Evolutionary conservation across 2,888 invertebrate genomes (phyloP).

Genomic region (Lampropteryx suffumata): DNA sequence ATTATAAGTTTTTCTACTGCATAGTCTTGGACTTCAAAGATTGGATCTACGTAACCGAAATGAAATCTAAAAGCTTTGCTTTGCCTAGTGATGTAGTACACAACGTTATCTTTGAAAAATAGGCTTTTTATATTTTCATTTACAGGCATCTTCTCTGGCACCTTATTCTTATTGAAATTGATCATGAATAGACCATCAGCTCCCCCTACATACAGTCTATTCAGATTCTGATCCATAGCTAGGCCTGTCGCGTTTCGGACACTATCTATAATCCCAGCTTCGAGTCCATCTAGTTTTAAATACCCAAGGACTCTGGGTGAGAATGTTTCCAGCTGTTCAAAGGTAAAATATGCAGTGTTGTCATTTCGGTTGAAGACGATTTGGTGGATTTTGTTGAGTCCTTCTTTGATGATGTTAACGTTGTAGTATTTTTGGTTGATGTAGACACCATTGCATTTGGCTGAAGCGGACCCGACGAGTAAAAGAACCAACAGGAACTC

Average conservation of each 20-base stretch:
- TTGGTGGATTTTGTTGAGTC: slow-evolving; percentile 59
- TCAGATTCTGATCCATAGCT: slow-evolving; percentile 57
- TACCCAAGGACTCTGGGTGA: slow-evolving; percentile 55
- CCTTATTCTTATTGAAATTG: slow-evolving; percentile 52
- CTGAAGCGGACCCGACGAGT: slow-evolving; percentile 46
- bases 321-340: slow-evolving; percentile 51
- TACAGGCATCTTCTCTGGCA: slow-evolving; percentile 58
- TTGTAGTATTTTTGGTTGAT: slow-evolving; percentile 61
- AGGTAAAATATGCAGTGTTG: slow-evolving; percentile 65
- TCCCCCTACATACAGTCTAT: slow-evolving; percentile 64
- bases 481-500: slow-evolving; percentile 41
- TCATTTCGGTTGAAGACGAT: slow-evolving; percentile 59
- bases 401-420: slow-evolving; percentile 63
- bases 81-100: slow-evolving; percentile 59
- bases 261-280: slow-evolving; percentile 54
- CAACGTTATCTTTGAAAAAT: slow-evolving; percentile 53
- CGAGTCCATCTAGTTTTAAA: slow-evolving; percentile 49
- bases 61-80: slow-evolving; percentile 60
- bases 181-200: slow-evolving; percentile 62
- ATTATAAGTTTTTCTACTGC: slow-evolving; percentile 56
- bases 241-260: slow-evolving; percentile 66
- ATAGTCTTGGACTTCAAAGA: slow-evolving; percentile 53
- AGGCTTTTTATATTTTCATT: slow-evolving; percentile 57
- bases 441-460: slow-evolving; percentile 54
- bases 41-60: slow-evolving; percentile 47